phyloP scores from a whole-genome alignment of 2,888 invertebrate genomes.

The Helicoverpa assulta region DNA sequence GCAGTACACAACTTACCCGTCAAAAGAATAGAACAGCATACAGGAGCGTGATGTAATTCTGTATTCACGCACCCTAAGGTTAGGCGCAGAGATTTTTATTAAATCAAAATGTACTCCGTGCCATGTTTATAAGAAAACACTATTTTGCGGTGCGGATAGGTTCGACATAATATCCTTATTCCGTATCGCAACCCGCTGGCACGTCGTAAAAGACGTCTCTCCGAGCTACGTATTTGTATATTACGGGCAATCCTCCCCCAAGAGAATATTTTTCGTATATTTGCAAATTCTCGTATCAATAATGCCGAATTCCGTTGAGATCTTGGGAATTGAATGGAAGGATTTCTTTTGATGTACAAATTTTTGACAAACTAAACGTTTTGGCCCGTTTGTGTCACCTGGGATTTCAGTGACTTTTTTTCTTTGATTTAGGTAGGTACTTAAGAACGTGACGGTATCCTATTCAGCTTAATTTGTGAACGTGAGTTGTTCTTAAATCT shows the following conservation, averaged over 20 bases:
- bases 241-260: slow-evolving; percentile 53
- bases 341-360: slow-evolving; percentile 53
- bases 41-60: background rate
- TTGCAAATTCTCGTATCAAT: slow-evolving; percentile 67
- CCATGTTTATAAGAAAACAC: slow-evolving; percentile 53
- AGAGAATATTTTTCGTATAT: slow-evolving; percentile 67
- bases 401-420: slow-evolving; percentile 16
- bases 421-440: slow-evolving; percentile 26
- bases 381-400: slow-evolving; percentile 30
- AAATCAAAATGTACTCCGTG: slow-evolving; percentile 32
- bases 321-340: slow-evolving; percentile 51
- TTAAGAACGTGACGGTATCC: background rate
- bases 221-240: slow-evolving; percentile 49
- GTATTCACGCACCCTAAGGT: background rate
- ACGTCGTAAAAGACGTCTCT: slow-evolving; percentile 57
- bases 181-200: slow-evolving; percentile 56
- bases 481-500: background rate
- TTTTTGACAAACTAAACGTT: slow-evolving; percentile 52
- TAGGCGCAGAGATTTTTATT: slow-evolving; percentile 29
- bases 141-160: slow-evolving; percentile 40
- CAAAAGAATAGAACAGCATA: slow-evolving; percentile 1
- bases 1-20: background rate
- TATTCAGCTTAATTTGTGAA: background rate
- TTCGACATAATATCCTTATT: slow-evolving; percentile 62
- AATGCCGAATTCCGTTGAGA: slow-evolving; percentile 56